These are phyloP conservation scores for Margarornis squamiger DNA, from an alignment of 2,797 vertebrate species.

Conservation along the genomic window DNA sequence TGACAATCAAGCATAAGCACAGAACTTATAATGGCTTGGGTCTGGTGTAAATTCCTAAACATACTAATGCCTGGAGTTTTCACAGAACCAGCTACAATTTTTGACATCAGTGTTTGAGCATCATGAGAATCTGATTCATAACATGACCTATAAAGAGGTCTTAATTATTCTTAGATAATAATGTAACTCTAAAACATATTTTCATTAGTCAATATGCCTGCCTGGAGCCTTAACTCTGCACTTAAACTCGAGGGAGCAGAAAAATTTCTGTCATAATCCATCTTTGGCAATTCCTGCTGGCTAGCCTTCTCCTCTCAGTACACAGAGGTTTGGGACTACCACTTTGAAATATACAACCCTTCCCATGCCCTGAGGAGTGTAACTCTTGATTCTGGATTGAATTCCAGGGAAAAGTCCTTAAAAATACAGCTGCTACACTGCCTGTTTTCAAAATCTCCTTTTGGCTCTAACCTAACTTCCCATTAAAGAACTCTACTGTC, in stretches of 20 bases:
- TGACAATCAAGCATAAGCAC: not conserved
- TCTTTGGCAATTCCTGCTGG: not conserved
- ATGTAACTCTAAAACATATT: not conserved
- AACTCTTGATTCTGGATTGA: not conserved
- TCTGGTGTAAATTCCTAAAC: not conserved
- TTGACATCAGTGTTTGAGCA: not conserved
- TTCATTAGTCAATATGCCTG: not conserved
- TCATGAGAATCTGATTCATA: not conserved
- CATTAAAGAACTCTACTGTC: not conserved
- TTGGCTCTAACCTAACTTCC: not conserved
- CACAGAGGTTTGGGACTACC: not conserved
- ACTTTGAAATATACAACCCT: not conserved
- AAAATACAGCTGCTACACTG: not conserved
- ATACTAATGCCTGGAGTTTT: not conserved
- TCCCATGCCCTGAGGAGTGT: not conserved
- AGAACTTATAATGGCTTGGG: not conserved
- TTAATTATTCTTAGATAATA: slow-evolving; percentile 18
- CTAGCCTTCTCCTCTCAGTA: not conserved
- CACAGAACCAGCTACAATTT: not conserved
- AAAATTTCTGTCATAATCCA: not conserved
- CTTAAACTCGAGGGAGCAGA: not conserved
- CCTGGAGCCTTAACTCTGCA: not conserved
- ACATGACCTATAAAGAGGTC: not conserved
- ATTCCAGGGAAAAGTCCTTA: not conserved
- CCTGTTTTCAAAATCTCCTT: not conserved